Evolutionary conservation across 53 echinoderm and acorn worm genomes (phyloP).

Genomic region (Paracentrotus lividus): DNA sequence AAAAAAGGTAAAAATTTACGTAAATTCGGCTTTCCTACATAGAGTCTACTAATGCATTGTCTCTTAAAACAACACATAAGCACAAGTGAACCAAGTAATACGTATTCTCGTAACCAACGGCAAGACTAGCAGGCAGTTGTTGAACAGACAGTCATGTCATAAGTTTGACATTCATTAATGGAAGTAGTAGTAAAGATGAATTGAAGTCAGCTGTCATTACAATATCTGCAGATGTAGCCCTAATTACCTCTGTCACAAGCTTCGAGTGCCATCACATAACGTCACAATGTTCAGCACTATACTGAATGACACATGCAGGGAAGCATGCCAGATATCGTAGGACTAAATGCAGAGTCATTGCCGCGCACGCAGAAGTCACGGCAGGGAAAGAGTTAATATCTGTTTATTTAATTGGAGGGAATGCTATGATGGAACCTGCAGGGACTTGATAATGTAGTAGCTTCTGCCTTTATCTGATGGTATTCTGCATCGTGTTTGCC

Average conservation of each 20-base stretch:
- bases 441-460: not conserved
- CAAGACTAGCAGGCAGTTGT: too few species aligned
- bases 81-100: too few species aligned
- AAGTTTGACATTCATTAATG: not conserved
- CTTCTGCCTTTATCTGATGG: not conserved
- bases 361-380: not conserved
- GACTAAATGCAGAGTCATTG: conserved; percentile 1
- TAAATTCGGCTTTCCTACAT: too few species aligned
- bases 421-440: conserved; percentile 36
- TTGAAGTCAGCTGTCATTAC: conserved; percentile 29
- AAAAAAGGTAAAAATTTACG: too few species aligned
- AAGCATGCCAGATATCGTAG: not conserved
- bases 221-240: not conserved
- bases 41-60: too few species aligned
- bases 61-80: too few species aligned
- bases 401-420: conserved; percentile 33
- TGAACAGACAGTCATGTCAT: not conserved
- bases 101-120: too few species aligned
- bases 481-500: not conserved
- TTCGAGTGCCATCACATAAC: conserved; percentile 35
- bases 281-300: not conserved
- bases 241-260: conserved; percentile 19
- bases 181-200: not conserved
- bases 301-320: too few species aligned
- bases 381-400: conserved; percentile 22